Conservation (phyloP, 2,797 vertebrate species). For the Xiphophorus birchmanni region DNA sequence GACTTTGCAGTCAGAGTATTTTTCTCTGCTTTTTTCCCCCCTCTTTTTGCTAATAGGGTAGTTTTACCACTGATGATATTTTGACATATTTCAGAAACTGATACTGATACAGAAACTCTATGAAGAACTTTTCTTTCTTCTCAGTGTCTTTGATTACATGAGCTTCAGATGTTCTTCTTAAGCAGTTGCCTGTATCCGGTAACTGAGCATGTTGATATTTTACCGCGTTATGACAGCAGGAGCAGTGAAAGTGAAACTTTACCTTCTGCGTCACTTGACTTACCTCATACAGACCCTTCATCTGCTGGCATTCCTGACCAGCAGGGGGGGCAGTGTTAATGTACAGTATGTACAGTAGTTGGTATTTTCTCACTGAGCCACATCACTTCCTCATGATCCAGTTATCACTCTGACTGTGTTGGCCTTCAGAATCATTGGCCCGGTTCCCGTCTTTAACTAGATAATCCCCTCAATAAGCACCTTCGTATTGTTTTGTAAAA, state of each 20-base stretch:
- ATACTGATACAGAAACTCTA: too few relatives aligned
- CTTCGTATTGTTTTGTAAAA: neutral
- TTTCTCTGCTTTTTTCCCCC: neutral
- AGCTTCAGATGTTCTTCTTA: neutral
- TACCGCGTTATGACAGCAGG: neutral
- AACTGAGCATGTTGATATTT: neutral
- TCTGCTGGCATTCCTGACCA: conserved; percentile 45
- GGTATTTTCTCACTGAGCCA: conserved; percentile 68
- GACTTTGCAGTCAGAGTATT: neutral
- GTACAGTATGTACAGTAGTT: conserved; percentile 45
- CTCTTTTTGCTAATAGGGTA: too few relatives aligned
- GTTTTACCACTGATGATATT: neutral
- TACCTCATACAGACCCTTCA: conserved; percentile 39
- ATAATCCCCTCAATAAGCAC: neutral
- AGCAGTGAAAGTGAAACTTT: neutral
- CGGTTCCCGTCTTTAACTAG: neutral
- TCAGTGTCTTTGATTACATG: neutral
- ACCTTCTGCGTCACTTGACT: conserved; percentile 16
- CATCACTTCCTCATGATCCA: conserved; percentile 71
- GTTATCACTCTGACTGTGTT: conserved; percentile 58
- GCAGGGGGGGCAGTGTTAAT: conserved; percentile 52
- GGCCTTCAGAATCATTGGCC: conserved; percentile 51
- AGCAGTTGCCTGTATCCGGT: neutral
- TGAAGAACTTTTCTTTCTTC: too few relatives aligned
- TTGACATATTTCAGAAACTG: neutral